Base-by-base conservation (phyloP, 2,797 vertebrate species). In the Pangasius krempfi region DNA sequence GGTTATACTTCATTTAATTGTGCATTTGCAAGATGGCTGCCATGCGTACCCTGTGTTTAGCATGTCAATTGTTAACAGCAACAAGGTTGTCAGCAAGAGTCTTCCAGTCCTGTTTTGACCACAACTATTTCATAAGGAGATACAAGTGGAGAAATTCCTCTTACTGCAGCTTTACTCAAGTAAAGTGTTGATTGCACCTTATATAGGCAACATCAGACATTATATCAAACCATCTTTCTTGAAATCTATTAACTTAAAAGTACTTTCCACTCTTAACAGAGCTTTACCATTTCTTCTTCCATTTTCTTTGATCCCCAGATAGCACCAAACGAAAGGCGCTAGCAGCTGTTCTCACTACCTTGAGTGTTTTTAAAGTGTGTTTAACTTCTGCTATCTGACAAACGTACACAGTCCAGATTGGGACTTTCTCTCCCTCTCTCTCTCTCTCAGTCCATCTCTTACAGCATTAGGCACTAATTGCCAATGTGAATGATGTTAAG, bases 401-500 rank as follows among this genome's bases (percentile, higher is more conserved):
- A 50, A 66, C 3, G 25, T 44, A 44, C 0, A 13, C 80, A 82
- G 58, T 44, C 37, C 58, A 83, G 37, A 83, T 66, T 83, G 81
- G 25, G 14, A 30, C n/a, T 33, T 1, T 52, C 25, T 76, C 73
- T 50, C 75, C 18, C 75, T 52, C 44, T 47, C 25, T 47, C 44
- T 27, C 72, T 22, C 78, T 58, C 78, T 80, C 78, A 16, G 22
- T 62, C 37, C 25, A 64, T 83, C 58, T 83, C 60, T 83, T 58
- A 83, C 3, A 47, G 80, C 58, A 83, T 62, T 62, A 83, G 72
- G 72, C 16, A 30, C 47, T 88, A 85, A 78, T 84, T 84, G 44
- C 44, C 52, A 82, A 47, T 47, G 54, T 75, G 44, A 84, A 30
- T 75, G 87, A 84, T 88, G 66, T 88, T 73, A 78, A 78, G 82